A percentile compares a stretch with the other conserved stretches of the same genome.
phyloP scores from a whole-genome alignment of 2,888 invertebrate species.

The Athalia rosae region DNA sequence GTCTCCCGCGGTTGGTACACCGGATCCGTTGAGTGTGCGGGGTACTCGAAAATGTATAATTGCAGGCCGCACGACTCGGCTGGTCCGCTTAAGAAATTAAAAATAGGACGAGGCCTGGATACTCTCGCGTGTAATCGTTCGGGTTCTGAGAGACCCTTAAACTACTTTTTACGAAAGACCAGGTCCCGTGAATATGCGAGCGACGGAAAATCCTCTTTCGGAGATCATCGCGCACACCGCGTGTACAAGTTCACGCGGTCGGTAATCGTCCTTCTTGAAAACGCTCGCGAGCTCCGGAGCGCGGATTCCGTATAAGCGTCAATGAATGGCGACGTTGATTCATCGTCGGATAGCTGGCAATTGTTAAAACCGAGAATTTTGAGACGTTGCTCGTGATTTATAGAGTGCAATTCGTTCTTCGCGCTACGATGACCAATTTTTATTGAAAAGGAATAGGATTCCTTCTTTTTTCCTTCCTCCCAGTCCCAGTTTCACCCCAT shows the following conservation, averaged over 20 bases:
- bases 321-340: conserved; percentile 45
- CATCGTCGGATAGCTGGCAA: conserved; percentile 12
- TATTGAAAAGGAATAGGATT: neutral
- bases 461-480: neutral
- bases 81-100: neutral
- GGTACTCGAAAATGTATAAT: neutral
- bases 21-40: neutral
- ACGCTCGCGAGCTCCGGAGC: conserved; percentile 32
- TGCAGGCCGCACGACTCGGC: neutral
- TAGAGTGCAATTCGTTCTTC: conserved; percentile 32
- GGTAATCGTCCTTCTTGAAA: conserved; percentile 24
- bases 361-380: conserved; percentile 26
- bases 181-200: neutral
- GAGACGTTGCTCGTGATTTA: conserved; percentile 28
- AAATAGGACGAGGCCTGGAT: conserved; percentile 4
- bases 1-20: neutral
- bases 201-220: neutral
- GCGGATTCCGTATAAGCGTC: conserved; percentile 32
- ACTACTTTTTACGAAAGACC: neutral
- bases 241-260: neutral
- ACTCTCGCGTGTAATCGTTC: neutral
- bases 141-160: neutral
- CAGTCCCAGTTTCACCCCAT: neutral
- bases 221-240: no score
- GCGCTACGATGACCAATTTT: conserved; percentile 25